A percentile compares a stretch with the other conserved stretches of the same genome.
phyloP scores from a whole-genome alignment of 2,888 invertebrate genomes.

The Pardosa pseudoannulata region DNA sequence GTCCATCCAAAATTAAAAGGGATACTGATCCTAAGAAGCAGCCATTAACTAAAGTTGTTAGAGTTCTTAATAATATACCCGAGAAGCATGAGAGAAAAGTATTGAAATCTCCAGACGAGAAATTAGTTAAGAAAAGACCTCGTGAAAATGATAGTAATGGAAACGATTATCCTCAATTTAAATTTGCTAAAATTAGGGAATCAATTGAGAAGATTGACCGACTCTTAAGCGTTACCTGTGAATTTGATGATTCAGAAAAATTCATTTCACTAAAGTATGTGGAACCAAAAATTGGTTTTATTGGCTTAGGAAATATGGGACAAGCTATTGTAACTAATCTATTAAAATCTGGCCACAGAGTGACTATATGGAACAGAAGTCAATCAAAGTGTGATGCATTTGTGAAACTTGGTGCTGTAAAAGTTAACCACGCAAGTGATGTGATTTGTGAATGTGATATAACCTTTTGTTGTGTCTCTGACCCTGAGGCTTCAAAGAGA shows the following conservation, averaged over 20 bases:
- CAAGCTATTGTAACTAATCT: conserved; percentile 96
- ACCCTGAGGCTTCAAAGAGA: conserved; percentile 94
- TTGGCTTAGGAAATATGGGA: conserved; percentile 97
- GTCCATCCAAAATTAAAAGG: not conserved
- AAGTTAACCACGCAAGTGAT: conserved; percentile 88
- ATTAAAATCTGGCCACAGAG: conserved; percentile 91
- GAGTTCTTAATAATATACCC: not conserved
- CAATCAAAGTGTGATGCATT: conserved; percentile 92
- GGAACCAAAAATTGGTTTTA: conserved; percentile 83
- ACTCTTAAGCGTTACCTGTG: too few relatives aligned
- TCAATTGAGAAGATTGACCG: too few relatives aligned
- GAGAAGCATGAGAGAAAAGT: not conserved
- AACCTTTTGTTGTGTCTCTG: conserved; percentile 96
- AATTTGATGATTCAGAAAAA: too few relatives aligned
- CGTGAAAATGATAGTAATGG: too few relatives aligned
- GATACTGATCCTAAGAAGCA: not conserved
- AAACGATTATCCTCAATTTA: too few relatives aligned
- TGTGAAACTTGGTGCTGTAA: conserved; percentile 86
- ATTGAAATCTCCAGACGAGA: not conserved
- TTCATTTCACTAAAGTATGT: too few relatives aligned
- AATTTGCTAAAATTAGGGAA: too few relatives aligned
- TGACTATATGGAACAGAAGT: conserved; percentile 95
- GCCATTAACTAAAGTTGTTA: not conserved
- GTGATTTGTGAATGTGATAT: conserved; percentile 94
- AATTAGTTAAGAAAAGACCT: too few relatives aligned